These are phyloP conservation scores for Sphaeramia orbicularis DNA, from an alignment of 2,797 vertebrate species.

Conservation along the genomic window DNA sequence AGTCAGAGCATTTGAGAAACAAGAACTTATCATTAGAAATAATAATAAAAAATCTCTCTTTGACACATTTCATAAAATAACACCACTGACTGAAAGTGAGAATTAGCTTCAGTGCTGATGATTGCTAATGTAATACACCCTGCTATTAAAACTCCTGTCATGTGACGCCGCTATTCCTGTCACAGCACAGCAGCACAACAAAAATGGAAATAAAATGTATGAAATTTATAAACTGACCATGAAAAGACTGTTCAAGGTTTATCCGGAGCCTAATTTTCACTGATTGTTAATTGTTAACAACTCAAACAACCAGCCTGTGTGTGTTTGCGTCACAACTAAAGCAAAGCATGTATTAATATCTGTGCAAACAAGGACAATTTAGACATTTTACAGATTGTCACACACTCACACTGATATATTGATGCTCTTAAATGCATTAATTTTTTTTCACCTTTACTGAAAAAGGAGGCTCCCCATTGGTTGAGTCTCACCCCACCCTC, in stretches of 20 bases:
- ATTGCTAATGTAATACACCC: constrained; percentile 32
- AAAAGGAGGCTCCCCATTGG: constrained; percentile 77
- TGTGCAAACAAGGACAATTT: constrained; percentile 28
- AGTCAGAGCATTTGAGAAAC: background rate
- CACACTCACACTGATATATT: constrained; percentile 38
- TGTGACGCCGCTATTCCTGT: constrained; percentile 26
- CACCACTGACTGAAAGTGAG: constrained; percentile 23
- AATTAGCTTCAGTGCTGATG: constrained; percentile 14
- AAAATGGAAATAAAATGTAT: background rate
- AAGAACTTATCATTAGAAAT: constrained; percentile 9
- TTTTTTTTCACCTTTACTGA: constrained; percentile 55
- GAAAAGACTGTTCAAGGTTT: constrained; percentile 18
- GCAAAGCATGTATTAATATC: constrained; percentile 14
- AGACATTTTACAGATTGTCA: constrained; percentile 36
- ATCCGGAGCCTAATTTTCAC: constrained; percentile 9
- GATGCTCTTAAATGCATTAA: constrained; percentile 52
- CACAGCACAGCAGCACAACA: constrained; percentile 17
- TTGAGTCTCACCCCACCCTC: constrained; percentile 47
- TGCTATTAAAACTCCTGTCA: constrained; percentile 18
- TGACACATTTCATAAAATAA: constrained; percentile 3
- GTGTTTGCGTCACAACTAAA: background rate
- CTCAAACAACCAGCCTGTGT: constrained; percentile 4
- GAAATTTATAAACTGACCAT: constrained; percentile 21
- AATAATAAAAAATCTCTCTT: background rate
- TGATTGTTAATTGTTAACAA: constrained; percentile 12